Base-by-base conservation (phyloP, 1,140 invertebrate species). In the Drosophila tristis region DNA sequence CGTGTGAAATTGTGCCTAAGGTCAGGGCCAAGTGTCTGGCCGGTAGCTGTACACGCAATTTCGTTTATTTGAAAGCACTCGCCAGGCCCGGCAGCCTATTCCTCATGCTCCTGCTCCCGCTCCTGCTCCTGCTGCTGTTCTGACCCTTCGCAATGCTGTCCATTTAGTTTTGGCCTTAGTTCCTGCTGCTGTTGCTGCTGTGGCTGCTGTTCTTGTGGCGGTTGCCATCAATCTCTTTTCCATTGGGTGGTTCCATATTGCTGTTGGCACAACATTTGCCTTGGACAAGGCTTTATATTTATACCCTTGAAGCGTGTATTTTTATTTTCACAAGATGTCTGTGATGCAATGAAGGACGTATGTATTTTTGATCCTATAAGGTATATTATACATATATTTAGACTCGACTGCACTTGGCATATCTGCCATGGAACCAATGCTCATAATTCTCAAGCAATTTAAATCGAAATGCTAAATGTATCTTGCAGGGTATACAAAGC, bases 1-100 rank as follows among this genome's bases (percentile, higher is more conserved):
- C 81, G 81, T 85, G 81, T 78, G 73, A 85, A 85, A 85, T 74
- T 87, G 62, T 51, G 82, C 82, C 81, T 86, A 82, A 68, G 82
- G 78, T 82, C 70, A 82, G 39, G 74, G 82, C 64, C 82, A 56
- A 60, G 62, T 50, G 78, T 71, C 49, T 60, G 50, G 20, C 42
- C 48, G 51, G 58, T 39, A 78, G 51, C 29, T 65, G 59, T 60
- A 71, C 47, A 49, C 71, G 82, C 81, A 81, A 75, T 87, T 87
- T 78, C 70, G 63, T 68, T 78, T 86, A 81, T 86, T 86, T 57
- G 58, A 86, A 76, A 77, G 64, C 59, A 58, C 26, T 75, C 45
- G 44, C 44, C 44, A 50, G 48, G 43, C 45, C 29, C 23, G 13
- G 35, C 4, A 39, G 35, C 4, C 39, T 9, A 6, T 16, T 25